A percentile compares a stretch with the other conserved stretches of the same genome.
Conservation (phyloP, 1,140 invertebrate genomes). For the Sitodiplosis mosellana region DNA sequence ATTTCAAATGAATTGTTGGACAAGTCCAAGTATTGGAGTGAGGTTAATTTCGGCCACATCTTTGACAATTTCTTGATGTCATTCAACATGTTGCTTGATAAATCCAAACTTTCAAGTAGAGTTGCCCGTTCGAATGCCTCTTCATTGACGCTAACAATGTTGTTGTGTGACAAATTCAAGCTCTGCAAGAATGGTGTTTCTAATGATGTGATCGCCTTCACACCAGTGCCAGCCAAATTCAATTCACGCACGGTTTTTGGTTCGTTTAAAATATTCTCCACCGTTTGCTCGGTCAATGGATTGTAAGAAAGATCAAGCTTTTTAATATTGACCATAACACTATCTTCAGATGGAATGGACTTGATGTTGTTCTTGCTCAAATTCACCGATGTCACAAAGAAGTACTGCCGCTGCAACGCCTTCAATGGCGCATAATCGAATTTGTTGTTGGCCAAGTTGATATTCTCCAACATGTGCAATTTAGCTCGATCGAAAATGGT, state of each 20-base stretch:
- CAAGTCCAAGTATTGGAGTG: slow-evolving; percentile 49
- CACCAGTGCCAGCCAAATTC: slow-evolving; percentile 61
- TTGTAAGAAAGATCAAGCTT: slow-evolving; percentile 72
- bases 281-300: slow-evolving; percentile 51
- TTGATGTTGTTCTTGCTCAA: slow-evolving; percentile 58
- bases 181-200: slow-evolving; percentile 72
- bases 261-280: slow-evolving; percentile 60
- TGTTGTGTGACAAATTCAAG: slow-evolving; percentile 67
- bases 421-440: slow-evolving; percentile 61
- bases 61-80: slow-evolving; percentile 36
- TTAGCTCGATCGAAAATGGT: slow-evolving; percentile 65
- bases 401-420: slow-evolving; percentile 62
- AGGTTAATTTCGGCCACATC: slow-evolving; percentile 44
- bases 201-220: slow-evolving; percentile 42
- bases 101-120: slow-evolving; percentile 53
- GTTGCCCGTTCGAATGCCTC: slow-evolving; percentile 57
- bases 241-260: slow-evolving; percentile 70
- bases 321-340: slow-evolving; percentile 74
- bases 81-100: slow-evolving; percentile 53
- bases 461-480: slow-evolving; percentile 58
- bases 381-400: slow-evolving; percentile 58
- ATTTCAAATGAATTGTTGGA: slow-evolving; percentile 57
- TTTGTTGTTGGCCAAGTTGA: slow-evolving; percentile 58
- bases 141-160: slow-evolving; percentile 41
- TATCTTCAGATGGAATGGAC: slow-evolving; percentile 63